Evolutionary conservation across 2,113 vertebrate species (phyloP).

Genomic region (Nerophis lumbriciformis): DNA sequence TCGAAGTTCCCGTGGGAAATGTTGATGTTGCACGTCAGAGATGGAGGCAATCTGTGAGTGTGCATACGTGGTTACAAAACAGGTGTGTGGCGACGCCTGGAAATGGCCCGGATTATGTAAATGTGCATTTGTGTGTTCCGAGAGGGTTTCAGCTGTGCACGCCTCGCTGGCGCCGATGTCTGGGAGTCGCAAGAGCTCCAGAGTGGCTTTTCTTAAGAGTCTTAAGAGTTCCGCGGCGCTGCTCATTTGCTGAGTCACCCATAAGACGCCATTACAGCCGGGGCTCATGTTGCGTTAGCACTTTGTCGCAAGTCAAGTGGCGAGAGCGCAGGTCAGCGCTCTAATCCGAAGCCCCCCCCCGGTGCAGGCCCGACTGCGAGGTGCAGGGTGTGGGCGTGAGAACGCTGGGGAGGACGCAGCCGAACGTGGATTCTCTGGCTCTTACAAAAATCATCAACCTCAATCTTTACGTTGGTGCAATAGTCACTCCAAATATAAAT

Average conservation of each 20-base stretch:
- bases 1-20: conserved; percentile 36
- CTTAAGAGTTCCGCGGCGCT: conserved; percentile 20
- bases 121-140: conserved; percentile 52
- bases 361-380: neutral
- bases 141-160: conserved; percentile 24
- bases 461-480: no score
- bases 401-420: neutral
- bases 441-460: no score
- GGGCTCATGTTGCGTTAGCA: conserved; percentile 26
- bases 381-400: conserved; percentile 24
- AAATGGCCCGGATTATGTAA: conserved; percentile 18
- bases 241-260: conserved; percentile 51
- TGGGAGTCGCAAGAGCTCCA: conserved; percentile 7
- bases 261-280: conserved; percentile 7
- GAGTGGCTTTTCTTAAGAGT: conserved; percentile 20
- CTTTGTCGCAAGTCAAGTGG: neutral
- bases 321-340: neutral
- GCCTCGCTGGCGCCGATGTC: conserved; percentile 14
- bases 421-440: conserved; percentile 19
- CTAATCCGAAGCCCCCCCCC: conserved; percentile 28
- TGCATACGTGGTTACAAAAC: conserved; percentile 1
- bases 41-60: conserved; percentile 11
- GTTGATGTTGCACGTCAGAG: conserved; percentile 25
- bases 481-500: no score
- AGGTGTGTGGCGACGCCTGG: conserved; percentile 15